Conservation (phyloP, 2,113 vertebrate species). For the Pristiophorus japonicus region DNA sequence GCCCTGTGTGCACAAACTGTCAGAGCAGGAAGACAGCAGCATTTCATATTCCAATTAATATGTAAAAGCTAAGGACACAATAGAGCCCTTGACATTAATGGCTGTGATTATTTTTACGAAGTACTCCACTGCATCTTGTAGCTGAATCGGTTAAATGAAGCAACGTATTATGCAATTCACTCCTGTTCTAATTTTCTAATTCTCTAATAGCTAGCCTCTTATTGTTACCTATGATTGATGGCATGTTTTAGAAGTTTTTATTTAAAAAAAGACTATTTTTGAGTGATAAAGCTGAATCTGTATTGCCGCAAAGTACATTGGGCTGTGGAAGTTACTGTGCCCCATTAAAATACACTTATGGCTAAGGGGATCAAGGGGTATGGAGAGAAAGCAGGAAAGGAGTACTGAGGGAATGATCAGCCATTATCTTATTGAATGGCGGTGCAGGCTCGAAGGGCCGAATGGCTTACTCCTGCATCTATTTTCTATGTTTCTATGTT, state of each 20-base stretch:
- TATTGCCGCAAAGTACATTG: not conserved
- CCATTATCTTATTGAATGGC: no score
- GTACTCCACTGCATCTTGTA: not conserved
- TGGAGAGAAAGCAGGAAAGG: no score
- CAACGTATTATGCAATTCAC: not conserved
- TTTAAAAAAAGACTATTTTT: not conserved
- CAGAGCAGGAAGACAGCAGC: not conserved
- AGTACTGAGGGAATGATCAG: no score
- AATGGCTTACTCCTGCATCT: no score
- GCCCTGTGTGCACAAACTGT: not conserved
- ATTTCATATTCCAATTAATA: slow-evolving; percentile 17
- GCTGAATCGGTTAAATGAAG: not conserved
- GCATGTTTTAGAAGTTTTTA: not conserved
- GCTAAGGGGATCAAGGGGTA: no score
- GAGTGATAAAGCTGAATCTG: not conserved
- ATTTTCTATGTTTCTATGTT: no score
- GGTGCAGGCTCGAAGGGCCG: no score
- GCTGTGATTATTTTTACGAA: not conserved
- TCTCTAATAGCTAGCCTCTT: not conserved
- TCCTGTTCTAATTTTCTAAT: not conserved
- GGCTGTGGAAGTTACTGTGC: not conserved
- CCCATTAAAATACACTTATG: not conserved
- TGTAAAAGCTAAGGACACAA: not conserved
- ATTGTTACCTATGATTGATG: not conserved
- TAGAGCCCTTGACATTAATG: not conserved